Evolutionary conservation across 2,888 invertebrate genomes (phyloP).

Genomic region (Halocaridina rubra): DNA sequence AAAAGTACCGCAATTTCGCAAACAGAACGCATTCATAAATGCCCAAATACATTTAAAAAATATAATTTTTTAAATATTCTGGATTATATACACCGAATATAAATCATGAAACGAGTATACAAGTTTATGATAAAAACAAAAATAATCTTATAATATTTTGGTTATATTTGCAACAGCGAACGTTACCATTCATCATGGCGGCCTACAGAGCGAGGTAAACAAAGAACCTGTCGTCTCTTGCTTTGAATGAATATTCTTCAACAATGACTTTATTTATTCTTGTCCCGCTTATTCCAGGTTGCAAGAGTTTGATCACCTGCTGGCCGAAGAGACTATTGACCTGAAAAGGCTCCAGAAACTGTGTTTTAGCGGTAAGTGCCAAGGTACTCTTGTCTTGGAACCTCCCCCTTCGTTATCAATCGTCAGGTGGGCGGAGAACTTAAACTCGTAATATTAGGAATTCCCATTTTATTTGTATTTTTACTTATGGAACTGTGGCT

Average conservation of each 20-base stretch:
- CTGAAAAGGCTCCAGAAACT: neutral
- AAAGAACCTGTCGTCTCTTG: neutral
- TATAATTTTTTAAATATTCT: too few relatives aligned
- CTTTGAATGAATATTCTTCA: neutral
- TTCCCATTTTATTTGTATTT: too few relatives aligned
- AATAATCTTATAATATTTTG: too few relatives aligned
- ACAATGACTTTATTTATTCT: too few relatives aligned
- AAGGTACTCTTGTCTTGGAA: neutral
- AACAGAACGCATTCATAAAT: too few relatives aligned
- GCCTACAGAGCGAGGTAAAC: slow-evolving; percentile 57
- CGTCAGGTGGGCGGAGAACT: slow-evolving; percentile 7
- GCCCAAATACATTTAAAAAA: too few relatives aligned
- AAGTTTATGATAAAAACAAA: too few relatives aligned
- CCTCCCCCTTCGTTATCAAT: neutral
- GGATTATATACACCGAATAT: too few relatives aligned
- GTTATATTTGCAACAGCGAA: neutral
- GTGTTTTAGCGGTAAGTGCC: slow-evolving; percentile 41
- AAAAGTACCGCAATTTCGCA: too few relatives aligned
- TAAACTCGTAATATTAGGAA: too few relatives aligned
- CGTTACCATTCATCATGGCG: slow-evolving; percentile 22
- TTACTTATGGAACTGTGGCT: too few relatives aligned
- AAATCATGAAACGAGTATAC: too few relatives aligned
- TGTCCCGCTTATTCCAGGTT: slow-evolving; percentile 22
- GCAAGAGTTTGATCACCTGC: slow-evolving; percentile 27
- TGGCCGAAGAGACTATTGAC: slow-evolving; percentile 12